These are phyloP conservation scores for Scomberomorus guttatus DNA, from an alignment of 2,797 vertebrate species.

Conservation along the genomic window DNA sequence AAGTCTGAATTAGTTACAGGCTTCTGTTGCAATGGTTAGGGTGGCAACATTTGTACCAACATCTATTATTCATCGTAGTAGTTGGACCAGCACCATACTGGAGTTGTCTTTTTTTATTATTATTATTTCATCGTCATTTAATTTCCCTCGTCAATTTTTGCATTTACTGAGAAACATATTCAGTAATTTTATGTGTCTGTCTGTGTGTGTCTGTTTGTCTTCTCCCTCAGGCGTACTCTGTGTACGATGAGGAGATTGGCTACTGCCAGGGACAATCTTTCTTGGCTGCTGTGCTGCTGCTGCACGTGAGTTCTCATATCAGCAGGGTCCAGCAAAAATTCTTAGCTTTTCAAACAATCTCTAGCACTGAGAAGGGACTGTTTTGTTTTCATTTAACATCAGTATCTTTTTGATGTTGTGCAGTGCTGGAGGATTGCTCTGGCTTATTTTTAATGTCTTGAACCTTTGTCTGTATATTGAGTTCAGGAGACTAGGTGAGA, in stretches of 20 bases:
- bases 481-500: background rate
- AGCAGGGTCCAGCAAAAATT: conserved; percentile 9
- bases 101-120: background rate
- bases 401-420: conserved; percentile 37
- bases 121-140: background rate
- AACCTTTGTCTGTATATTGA: conserved; percentile 1
- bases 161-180: conserved; percentile 16
- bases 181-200: background rate
- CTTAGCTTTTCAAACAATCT: conserved; percentile 47
- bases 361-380: conserved; percentile 31
- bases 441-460: conserved; percentile 5
- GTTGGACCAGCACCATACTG: too few relatives aligned
- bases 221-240: conserved; percentile 93
- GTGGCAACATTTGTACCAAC: background rate
- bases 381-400: conserved; percentile 52
- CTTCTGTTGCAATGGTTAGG: background rate
- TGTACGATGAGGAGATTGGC: conserved; percentile 99
- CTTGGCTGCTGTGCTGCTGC: conserved; percentile 96
- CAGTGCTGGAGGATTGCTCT: background rate
- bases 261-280: conserved; percentile 99
- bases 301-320: conserved; percentile 92
- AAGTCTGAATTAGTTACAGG: background rate
- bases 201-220: conserved; percentile 21
- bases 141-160: background rate
- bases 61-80: background rate